Evolutionary conservation across 2,113 vertebrate species (phyloP), one percentile per base, ranked within the genome.

Genomic region (Grallaria varia): DNA sequence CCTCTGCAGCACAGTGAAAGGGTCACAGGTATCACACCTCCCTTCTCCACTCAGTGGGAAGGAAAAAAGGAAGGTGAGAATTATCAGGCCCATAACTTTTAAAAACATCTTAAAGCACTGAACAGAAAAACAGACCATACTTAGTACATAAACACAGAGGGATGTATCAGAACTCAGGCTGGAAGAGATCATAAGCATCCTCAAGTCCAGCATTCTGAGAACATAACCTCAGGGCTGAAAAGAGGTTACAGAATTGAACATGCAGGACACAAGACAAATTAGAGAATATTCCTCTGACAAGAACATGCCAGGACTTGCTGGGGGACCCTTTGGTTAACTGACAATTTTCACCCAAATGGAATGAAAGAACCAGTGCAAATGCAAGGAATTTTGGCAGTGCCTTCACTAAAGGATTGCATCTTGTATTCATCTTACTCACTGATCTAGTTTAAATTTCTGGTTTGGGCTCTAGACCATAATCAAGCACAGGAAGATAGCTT

Each of bases 11-110:
- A 42, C 28, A 40, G 14, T 10, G 10, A 49, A 50, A 56, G 25
- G 7, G 28, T 28, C 49, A n/a, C 0, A 0, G 8, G 19, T 28
- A 52, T 52, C 68, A 15, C 47, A 72, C 21, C 33, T 79, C 52
- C 35, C 9, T 78, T 72, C 56, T 67, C 56, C 12, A 22, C 5
- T 44, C 18, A 7, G 12, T 6, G 9, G 20, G 14, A 53, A 68
- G 6, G 21, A 75, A 35, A 63, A 67, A 42, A 50, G 8, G 23
- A n/a, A 72, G 11, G 33, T 4, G 4, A 75, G 84, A 73, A 42
- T 22, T 47, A 66, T 30, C 52, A 72, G 31, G 10, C 10, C 6
- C 0, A 0, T 62, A 77, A 39, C 18, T 35, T 40, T 9, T 33
- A 30, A 1, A 20, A 44, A 59, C 62, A 11, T 24, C 20, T 6